Conservation (phyloP, 2,797 vertebrate species). For the Melanotaenia pygmaea region DNA sequence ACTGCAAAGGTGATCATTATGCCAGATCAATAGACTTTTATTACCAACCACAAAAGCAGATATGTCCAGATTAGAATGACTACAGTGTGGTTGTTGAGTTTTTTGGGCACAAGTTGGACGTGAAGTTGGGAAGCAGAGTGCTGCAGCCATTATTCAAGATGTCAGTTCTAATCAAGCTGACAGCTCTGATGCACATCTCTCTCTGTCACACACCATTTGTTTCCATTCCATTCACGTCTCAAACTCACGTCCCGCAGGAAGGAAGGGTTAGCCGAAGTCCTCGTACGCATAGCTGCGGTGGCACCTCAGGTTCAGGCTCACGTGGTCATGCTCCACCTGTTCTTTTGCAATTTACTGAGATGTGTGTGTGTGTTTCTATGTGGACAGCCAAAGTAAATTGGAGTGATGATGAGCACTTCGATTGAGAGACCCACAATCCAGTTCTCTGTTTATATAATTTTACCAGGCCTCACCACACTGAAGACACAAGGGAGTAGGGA, state of each 20-base stretch:
- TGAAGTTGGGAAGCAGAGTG: slow-evolving; percentile 14
- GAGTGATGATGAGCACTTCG: slow-evolving; percentile 10
- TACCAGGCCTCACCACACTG: background rate
- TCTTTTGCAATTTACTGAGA: slow-evolving; percentile 5
- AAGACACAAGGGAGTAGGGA: slow-evolving; percentile 17
- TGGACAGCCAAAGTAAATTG: slow-evolving; percentile 2
- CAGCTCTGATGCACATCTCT: slow-evolving; percentile 36
- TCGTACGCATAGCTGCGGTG: slow-evolving; percentile 4
- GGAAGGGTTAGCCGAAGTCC: slow-evolving; percentile 13
- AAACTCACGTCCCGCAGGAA: slow-evolving; percentile 25
- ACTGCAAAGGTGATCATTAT: background rate
- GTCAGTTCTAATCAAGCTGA: slow-evolving; percentile 46
- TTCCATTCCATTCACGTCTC: slow-evolving; percentile 54
- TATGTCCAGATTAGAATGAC: slow-evolving; percentile 2
- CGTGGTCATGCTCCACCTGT: slow-evolving; percentile 8
- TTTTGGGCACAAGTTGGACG: slow-evolving; percentile 15
- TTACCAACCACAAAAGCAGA: background rate
- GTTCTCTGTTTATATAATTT: slow-evolving; percentile 11
- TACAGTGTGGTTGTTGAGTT: slow-evolving; percentile 8
- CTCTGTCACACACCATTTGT: slow-evolving; percentile 28
- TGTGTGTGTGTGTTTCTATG: background rate
- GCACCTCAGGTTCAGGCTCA: slow-evolving; percentile 17
- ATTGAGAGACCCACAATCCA: slow-evolving; percentile 21
- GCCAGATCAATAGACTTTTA: slow-evolving; percentile 1
- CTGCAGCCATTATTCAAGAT: slow-evolving; percentile 27